Evolutionary conservation across 2,797 vertebrate species (phyloP).

Genomic region (Paramormyrops hopkinsi): DNA sequence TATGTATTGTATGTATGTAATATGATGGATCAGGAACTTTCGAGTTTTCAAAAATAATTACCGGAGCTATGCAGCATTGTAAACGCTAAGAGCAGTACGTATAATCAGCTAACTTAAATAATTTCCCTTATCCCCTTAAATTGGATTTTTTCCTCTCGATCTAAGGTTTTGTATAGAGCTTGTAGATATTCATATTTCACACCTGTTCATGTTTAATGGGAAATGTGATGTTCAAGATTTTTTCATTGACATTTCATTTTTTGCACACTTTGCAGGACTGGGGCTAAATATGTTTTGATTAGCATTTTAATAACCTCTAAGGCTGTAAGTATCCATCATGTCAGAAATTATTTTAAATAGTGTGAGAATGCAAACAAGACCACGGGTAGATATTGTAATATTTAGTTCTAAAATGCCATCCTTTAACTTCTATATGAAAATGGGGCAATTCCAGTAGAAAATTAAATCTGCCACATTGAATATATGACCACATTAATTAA

Average conservation of each 20-base stretch:
- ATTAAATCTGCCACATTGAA: conserved; percentile 20
- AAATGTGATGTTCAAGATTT: not conserved
- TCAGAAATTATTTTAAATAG: conserved; percentile 14
- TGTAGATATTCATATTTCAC: conserved; percentile 14
- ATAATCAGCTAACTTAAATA: not conserved
- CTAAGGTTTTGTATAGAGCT: not conserved
- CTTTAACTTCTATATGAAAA: conserved; percentile 13
- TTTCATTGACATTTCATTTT: conserved; percentile 5
- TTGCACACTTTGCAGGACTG: conserved; percentile 14
- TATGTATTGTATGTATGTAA: not conserved
- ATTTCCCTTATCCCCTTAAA: not conserved
- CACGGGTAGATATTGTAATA: not conserved
- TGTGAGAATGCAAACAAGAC: conserved; percentile 9
- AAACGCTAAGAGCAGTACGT: not conserved
- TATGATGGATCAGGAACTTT: not conserved
- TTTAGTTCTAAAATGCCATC: conserved; percentile 11
- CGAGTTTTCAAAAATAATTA: not conserved
- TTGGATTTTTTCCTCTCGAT: not conserved
- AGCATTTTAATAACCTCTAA: conserved; percentile 23
- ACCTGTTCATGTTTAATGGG: not conserved
- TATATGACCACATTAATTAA: conserved; percentile 15
- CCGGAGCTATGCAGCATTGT: not conserved
- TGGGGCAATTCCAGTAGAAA: conserved; percentile 1
- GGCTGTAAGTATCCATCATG: conserved; percentile 5
- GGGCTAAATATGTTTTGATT: conserved; percentile 20